phyloP scores from a whole-genome alignment of 2,888 invertebrate species.

The Tenthredo mesomela region DNA sequence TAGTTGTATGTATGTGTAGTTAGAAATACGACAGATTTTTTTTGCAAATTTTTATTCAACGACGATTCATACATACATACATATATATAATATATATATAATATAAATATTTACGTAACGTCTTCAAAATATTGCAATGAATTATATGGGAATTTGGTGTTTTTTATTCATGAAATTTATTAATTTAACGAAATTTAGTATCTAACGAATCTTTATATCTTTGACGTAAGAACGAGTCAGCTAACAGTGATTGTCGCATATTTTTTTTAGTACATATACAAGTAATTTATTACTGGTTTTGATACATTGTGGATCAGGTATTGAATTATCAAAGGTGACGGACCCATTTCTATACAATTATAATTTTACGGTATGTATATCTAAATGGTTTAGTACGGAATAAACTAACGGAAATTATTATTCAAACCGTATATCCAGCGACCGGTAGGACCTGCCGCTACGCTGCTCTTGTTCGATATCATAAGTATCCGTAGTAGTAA shows the following conservation, averaged over 20 bases:
- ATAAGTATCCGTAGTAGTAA: background rate
- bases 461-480: slow-evolving; percentile 45
- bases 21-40: slow-evolving; percentile 6
- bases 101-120: background rate
- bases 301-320: background rate
- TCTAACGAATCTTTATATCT: background rate
- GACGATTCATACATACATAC: background rate
- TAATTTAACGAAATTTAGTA: no score
- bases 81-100: background rate
- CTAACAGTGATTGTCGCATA: background rate
- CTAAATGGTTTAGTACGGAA: background rate
- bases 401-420: slow-evolving; percentile 17
- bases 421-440: slow-evolving; percentile 63
- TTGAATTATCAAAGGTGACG: no score
- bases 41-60: background rate
- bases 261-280: background rate
- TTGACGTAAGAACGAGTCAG: slow-evolving; percentile 23
- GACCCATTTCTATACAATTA: background rate
- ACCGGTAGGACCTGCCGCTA: slow-evolving; percentile 42
- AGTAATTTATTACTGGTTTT: background rate
- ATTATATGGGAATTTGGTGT: background rate
- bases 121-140: background rate
- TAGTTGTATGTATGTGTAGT: background rate
- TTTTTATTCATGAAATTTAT: background rate
- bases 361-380: background rate